Evolutionary conservation across 2,888 invertebrate species (phyloP).

Genomic region (Helobdella robusta): DNA sequence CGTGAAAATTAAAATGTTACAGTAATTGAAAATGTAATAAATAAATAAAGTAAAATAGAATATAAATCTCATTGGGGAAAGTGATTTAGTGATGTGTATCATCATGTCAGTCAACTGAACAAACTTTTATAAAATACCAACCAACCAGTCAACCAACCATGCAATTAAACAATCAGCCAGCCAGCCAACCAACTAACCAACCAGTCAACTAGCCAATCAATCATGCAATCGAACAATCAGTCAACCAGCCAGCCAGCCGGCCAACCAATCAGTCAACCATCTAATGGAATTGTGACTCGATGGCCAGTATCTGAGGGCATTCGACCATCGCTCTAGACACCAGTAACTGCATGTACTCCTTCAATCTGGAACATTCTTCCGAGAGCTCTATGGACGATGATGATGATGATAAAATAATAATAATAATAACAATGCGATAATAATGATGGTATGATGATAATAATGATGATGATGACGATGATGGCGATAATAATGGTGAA

Average conservation of each 20-base stretch:
- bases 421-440: background rate
- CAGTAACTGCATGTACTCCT: slow-evolving; percentile 43
- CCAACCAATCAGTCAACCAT: background rate
- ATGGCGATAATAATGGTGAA: background rate
- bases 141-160: background rate
- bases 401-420: background rate
- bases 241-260: too few relatives aligned
- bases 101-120: background rate
- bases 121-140: background rate
- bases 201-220: background rate
- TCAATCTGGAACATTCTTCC: slow-evolving; percentile 43
- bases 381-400: slow-evolving; percentile 35
- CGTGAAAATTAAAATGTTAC: too few relatives aligned
- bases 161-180: background rate
- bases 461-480: background rate
- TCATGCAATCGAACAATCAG: too few relatives aligned
- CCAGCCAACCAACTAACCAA: background rate
- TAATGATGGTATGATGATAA: background rate
- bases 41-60: too few relatives aligned
- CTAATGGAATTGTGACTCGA: slow-evolving; percentile 18
- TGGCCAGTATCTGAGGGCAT: slow-evolving; percentile 44
- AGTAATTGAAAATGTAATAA: too few relatives aligned
- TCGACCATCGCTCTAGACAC: slow-evolving; percentile 43
- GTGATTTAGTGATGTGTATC: too few relatives aligned
- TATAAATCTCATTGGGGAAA: too few relatives aligned